Evolutionary conservation across 1,140 invertebrate species (phyloP).

Genomic region (Gonatopus flavifemur): DNA sequence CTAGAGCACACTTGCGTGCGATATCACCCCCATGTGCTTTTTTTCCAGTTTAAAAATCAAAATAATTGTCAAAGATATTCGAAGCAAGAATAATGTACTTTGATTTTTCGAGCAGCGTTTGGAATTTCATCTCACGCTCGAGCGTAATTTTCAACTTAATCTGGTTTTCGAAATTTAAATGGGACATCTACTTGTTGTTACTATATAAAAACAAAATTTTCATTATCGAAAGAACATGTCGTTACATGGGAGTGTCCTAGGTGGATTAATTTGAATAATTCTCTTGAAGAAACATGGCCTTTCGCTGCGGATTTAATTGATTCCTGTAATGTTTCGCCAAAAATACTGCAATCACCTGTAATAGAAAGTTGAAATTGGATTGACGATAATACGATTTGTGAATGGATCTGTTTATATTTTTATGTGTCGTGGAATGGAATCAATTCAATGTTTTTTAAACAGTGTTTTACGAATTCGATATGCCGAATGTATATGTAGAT

Average conservation of each 20-base stretch:
- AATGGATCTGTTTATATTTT: no score
- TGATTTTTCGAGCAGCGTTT: no score
- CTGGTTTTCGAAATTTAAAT: slow-evolving; percentile 5
- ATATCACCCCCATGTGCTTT: slow-evolving; percentile 5
- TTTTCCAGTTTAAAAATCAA: slow-evolving; percentile 15
- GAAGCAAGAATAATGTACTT: slow-evolving; percentile 8
- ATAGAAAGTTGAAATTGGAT: no score
- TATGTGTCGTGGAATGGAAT: no score
- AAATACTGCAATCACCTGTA: slow-evolving; percentile 74
- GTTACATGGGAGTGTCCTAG: slow-evolving; percentile 3
- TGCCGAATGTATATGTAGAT: no score
- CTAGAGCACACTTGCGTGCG: slow-evolving; percentile 47
- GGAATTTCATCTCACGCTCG: no score
- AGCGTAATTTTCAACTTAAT: no score
- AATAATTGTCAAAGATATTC: slow-evolving; percentile 5
- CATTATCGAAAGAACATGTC: slow-evolving; percentile 12
- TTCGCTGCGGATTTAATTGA: slow-evolving; percentile 70
- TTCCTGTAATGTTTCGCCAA: slow-evolving; percentile 74
- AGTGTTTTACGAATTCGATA: no score
- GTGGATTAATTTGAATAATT: slow-evolving; percentile 58
- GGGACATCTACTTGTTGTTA: slow-evolving; percentile 10
- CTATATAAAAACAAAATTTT: slow-evolving; percentile 3
- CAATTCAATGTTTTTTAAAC: no score
- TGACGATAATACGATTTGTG: no score
- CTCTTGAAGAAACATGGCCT: slow-evolving; percentile 69